Conservation (phyloP, 2,797 vertebrate species). For the Anniella stebbinsi region DNA sequence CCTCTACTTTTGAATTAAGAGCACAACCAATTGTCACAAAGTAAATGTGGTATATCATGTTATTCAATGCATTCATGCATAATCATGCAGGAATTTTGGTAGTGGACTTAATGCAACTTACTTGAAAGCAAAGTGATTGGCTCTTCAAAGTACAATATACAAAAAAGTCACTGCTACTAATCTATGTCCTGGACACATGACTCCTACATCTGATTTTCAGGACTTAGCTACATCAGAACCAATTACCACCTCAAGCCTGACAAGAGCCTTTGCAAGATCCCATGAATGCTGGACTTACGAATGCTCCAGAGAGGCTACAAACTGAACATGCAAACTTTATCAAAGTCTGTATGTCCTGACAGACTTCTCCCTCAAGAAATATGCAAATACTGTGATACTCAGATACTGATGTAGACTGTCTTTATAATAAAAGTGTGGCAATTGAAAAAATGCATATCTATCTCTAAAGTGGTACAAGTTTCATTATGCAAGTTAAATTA, state of each 20-base stretch:
- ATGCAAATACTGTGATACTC: slow-evolving; percentile 26
- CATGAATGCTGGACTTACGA: slow-evolving; percentile 38
- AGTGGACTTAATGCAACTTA: slow-evolving; percentile 20
- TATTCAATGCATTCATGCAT: slow-evolving; percentile 9
- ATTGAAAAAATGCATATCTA: background rate
- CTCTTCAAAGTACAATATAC: slow-evolving; percentile 45
- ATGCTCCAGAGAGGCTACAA: background rate
- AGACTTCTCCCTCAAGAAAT: slow-evolving; percentile 13
- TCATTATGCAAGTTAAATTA: background rate
- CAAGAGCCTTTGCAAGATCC: slow-evolving; percentile 47
- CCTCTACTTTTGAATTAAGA: slow-evolving; percentile 15
- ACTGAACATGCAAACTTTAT: slow-evolving; percentile 37
- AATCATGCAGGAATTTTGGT: background rate
- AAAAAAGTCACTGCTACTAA: slow-evolving; percentile 35
- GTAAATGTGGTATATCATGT: background rate
- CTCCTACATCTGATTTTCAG: slow-evolving; percentile 38
- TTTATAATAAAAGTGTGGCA: slow-evolving; percentile 11
- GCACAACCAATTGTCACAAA: background rate
- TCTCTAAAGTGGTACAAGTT: background rate
- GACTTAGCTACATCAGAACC: slow-evolving; percentile 47
- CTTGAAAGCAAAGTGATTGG: slow-evolving; percentile 37
- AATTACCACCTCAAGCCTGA: slow-evolving; percentile 50
- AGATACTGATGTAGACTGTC: background rate
- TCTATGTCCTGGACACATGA: slow-evolving; percentile 47
- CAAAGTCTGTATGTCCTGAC: slow-evolving; percentile 46